Base-by-base conservation (phyloP, 2,888 invertebrate genomes). In the Gnatocerus cornutus region DNA sequence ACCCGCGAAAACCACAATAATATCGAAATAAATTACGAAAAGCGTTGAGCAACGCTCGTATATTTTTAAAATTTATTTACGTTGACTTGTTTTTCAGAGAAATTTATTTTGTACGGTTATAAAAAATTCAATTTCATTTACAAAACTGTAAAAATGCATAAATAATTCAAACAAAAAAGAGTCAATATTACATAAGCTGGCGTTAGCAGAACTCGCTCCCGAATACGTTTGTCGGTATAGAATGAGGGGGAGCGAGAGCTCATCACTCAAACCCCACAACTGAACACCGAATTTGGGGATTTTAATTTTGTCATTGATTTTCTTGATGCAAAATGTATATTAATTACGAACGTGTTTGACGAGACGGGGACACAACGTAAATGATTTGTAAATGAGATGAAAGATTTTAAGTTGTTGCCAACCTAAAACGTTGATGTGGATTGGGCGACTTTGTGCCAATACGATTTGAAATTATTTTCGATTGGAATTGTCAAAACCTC, bases 51-150 rank as follows among this genome's bases (percentile, higher is more conserved):
- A 50, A 61, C 30, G 14, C 37, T 56, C 56, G 65, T 65, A 48
- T 65, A 63, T 53, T 63, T 61, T 63, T 63, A 63, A 63, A 63
- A 63, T 63, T 63, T 63, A 63, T 63, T 43, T 53, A 16, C 63
- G 53, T 52, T 53, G 37, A 53, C 52, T 63, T 52, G 63, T 75
- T 72, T 68, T 73, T 70, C 75, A 46, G 61, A 62, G 71, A 68
- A 71, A 69, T 71, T 71, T 69, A 73, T 74, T 76, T 71, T 59
- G 73, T 73, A 68, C 69, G 61, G 73, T 75, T 77, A 73, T 69
- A 72, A 76, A 78, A 80, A 79, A 80, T 79, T 78, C 77, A 80
- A 79, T 80, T 78, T 77, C 77, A 80, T 79, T 75, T 76, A 75
- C 74, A 76, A 75, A 77, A 78, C 74, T 77, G 75, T 76, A 76